Evolutionary conservation across 2,888 invertebrate genomes (phyloP), one percentile per base, ranked within the genome.

Genomic region (Cephus sareptanus): DNA sequence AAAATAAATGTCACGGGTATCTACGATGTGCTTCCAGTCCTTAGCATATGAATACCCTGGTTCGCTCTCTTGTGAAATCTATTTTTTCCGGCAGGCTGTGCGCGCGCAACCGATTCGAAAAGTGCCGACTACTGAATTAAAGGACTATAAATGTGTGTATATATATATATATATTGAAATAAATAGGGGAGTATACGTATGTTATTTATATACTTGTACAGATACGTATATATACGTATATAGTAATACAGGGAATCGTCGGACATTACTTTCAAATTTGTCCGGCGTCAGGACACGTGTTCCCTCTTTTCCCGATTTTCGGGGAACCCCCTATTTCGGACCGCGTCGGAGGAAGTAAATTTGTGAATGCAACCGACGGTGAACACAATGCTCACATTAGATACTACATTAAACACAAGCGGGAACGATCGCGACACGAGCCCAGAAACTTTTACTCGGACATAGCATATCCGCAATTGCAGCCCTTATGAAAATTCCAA

Each of bases 321-420:
- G 73, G 78, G 78, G 78, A 78, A 75, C 74, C 74, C 70, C 68
- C 70, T 35, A 77, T 23, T 56, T 56, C 56, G 56, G 56, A 56
- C 56, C 71, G 34, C 78, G 75, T 73, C 81, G 83, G 81, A 88
- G 88, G 89, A 90, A 90, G 87, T 88, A 85, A 89, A 90, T 90
- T 89, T 89, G 88, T 87, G 86, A 88, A 84, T 84, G 83, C 89
- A 85, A 87, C 87, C 86, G 85, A 86, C 89, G 87, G 73, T 80
- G 81, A 81, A 82, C 85, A 91, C 91, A 91, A 91, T 91, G 83
- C 86, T 81, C 87, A 86, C 90, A 90, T 91, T 91, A 91, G 87
- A 90, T 90, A 90, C 88, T 89, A 91, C 90, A 91, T 91, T 91
- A 88, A 86, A 82, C 90, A 90, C 83, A 83, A 82, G 81, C 83